Conservation (phyloP, 2,888 invertebrate genomes). For the Orthosia incerta region DNA sequence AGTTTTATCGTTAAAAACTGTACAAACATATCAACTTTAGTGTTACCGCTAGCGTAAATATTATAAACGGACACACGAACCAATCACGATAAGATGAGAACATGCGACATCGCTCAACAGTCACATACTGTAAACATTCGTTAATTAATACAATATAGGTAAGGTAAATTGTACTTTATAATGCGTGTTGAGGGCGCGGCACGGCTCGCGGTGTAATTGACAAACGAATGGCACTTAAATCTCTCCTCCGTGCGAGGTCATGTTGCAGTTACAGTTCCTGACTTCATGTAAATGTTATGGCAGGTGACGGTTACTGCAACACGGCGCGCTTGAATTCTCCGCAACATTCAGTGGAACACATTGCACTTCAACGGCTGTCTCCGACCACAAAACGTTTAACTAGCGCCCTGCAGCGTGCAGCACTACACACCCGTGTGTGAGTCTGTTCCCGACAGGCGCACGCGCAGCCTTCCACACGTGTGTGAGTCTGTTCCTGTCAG, state of each 20-base stretch:
- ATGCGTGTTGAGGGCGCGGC: slow-evolving; percentile 72
- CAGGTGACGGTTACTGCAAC: neutral
- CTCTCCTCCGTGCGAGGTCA: neutral
- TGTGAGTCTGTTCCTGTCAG: neutral
- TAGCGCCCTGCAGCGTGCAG: slow-evolving; percentile 13
- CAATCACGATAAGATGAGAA: slow-evolving; percentile 71
- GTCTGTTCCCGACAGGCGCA: neutral
- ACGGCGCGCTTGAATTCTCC: slow-evolving; percentile 9
- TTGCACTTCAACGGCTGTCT: slow-evolving; percentile 4
- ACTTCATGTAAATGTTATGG: neutral
- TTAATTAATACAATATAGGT: slow-evolving; percentile 75
- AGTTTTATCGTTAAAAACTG: slow-evolving; percentile 88
- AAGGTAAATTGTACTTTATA: slow-evolving; percentile 85
- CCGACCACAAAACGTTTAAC: neutral
- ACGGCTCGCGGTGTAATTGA: slow-evolving; percentile 46
- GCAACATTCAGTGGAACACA: slow-evolving; percentile 28
- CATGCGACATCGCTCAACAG: slow-evolving; percentile 78
- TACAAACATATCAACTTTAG: slow-evolving; percentile 87
- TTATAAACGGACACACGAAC: slow-evolving; percentile 76
- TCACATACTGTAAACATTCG: slow-evolving; percentile 74
- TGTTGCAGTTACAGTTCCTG: neutral
- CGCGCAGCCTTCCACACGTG: neutral
- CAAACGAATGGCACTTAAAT: slow-evolving; percentile 37
- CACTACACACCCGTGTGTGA: neutral
- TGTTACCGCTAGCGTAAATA: slow-evolving; percentile 82